Percentiles rank a stretch among this genome's conserved stretches.
phyloP scores from a whole-genome alignment of 2,888 invertebrate genomes.

The Masnerella sp. region DNA sequence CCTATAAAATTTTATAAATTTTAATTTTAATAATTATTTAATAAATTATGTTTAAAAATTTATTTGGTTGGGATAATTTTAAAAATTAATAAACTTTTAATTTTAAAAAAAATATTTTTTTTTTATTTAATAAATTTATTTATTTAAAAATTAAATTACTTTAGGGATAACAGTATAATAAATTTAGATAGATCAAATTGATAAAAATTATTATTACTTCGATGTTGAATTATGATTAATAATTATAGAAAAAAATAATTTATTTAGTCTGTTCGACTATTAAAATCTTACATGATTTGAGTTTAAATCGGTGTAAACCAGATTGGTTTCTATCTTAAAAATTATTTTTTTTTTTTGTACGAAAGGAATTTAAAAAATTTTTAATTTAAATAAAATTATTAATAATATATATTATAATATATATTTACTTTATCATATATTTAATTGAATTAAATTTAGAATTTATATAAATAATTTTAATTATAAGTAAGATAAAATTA shows the following conservation, averaged over 20 bases:
- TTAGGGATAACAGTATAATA: slow-evolving; percentile 92
- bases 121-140: slow-evolving; percentile 18
- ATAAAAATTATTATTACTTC: slow-evolving; percentile 89
- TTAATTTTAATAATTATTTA: slow-evolving; percentile 15
- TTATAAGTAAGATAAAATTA: slow-evolving; percentile 65
- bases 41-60: slow-evolving; percentile 75
- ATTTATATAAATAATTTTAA: slow-evolving; percentile 28
- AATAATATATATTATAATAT: slow-evolving; percentile 78
- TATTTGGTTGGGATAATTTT: slow-evolving; percentile 84
- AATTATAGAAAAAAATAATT: slow-evolving; percentile 83
- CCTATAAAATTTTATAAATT: slow-evolving; percentile 85
- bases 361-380: slow-evolving; percentile 86
- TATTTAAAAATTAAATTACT: slow-evolving; percentile 85
- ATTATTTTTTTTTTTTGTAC: slow-evolving; percentile 82
- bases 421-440: slow-evolving; percentile 42
- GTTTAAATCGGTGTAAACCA: slow-evolving; percentile 92
- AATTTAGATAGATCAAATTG: slow-evolving; percentile 86
- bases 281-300: slow-evolving; percentile 92
- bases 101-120: slow-evolving; percentile 79
- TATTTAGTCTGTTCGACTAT: slow-evolving; percentile 89
- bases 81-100: slow-evolving; percentile 81
- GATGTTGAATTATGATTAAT: slow-evolving; percentile 91
- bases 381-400: slow-evolving; percentile 69
- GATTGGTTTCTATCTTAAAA: slow-evolving; percentile 90
- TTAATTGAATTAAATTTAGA: slow-evolving; percentile 50